Evolutionary conservation across 2,888 invertebrate genomes (phyloP).

Genomic region (Scaptomyza polygonia): DNA sequence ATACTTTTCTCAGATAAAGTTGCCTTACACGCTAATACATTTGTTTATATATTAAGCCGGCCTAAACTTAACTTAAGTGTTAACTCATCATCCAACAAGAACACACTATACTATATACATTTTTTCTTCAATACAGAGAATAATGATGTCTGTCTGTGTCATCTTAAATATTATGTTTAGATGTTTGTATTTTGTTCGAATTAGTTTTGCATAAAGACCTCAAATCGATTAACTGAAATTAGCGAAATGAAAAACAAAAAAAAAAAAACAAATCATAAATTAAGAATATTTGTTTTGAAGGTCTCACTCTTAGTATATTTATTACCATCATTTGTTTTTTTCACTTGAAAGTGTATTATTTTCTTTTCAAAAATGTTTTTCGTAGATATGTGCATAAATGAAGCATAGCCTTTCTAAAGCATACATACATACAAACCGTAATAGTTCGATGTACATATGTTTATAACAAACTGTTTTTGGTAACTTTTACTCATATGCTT

Average conservation of each 20-base stretch:
- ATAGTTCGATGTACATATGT: too few species aligned
- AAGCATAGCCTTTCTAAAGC: slow-evolving; percentile 34
- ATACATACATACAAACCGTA: background rate
- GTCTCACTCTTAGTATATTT: slow-evolving; percentile 18
- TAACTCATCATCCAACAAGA: slow-evolving; percentile 51
- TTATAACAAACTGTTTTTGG: background rate
- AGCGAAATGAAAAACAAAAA: background rate
- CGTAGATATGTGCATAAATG: slow-evolving; percentile 46
- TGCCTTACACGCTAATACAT: slow-evolving; percentile 32
- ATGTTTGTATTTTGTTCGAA: slow-evolving; percentile 56
- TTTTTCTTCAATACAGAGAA: too few species aligned
- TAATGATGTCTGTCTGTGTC: slow-evolving; percentile 6
- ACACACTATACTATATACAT: slow-evolving; percentile 29
- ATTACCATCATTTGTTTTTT: background rate
- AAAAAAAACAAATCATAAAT: background rate
- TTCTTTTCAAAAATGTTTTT: slow-evolving; percentile 5
- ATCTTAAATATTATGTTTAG: slow-evolving; percentile 61
- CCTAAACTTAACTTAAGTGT: slow-evolving; percentile 39
- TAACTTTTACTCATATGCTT: slow-evolving; percentile 4
- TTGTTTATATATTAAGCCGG: slow-evolving; percentile 13
- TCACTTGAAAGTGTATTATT: slow-evolving; percentile 7
- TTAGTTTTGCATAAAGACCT: slow-evolving; percentile 10
- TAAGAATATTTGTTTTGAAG: slow-evolving; percentile 13
- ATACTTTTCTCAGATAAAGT: slow-evolving; percentile 29
- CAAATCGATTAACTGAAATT: slow-evolving; percentile 19